phyloP scores from a whole-genome alignment of 1,140 invertebrate genomes.

The Calosoma granatense region DNA sequence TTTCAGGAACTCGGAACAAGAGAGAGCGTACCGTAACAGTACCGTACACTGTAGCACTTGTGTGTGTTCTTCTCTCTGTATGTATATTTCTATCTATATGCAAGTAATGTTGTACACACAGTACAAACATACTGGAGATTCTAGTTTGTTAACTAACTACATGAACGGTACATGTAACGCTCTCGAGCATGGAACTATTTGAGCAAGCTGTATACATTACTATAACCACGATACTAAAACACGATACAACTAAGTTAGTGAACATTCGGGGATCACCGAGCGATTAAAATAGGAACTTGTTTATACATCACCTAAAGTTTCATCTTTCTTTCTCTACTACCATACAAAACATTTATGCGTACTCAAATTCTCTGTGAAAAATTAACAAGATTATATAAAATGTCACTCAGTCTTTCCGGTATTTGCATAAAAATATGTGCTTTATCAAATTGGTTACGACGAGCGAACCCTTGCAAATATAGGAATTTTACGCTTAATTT shows the following conservation, averaged over 20 bases:
- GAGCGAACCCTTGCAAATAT: constrained; percentile 35
- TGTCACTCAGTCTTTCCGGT: constrained; percentile 38
- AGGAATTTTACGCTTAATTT: constrained; percentile 33
- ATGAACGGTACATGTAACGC: constrained; percentile 14
- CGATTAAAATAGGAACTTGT: constrained; percentile 38
- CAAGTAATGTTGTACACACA: neutral
- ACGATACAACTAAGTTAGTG: constrained; percentile 32
- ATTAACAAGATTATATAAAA: constrained; percentile 36
- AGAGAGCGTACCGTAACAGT: constrained; percentile 11
- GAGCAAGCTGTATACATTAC: constrained; percentile 33
- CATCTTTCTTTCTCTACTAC: constrained; percentile 18
- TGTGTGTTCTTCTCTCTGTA: neutral
- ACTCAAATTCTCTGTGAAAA: constrained; percentile 22
- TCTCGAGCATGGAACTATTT: constrained; percentile 17
- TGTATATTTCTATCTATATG: neutral
- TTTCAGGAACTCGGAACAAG: constrained; percentile 34
- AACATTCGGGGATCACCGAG: constrained; percentile 31
- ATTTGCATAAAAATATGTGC: constrained; percentile 38
- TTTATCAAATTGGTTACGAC: constrained; percentile 30
- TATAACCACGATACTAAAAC: constrained; percentile 20
- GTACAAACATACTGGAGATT: neutral
- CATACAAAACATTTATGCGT: constrained; percentile 29
- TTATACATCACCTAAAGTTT: constrained; percentile 37
- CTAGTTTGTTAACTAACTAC: neutral
- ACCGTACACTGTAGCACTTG: neutral